Conservation (phyloP, 1,140 invertebrate genomes). For the Camponotus pennsylvanicus region DNA sequence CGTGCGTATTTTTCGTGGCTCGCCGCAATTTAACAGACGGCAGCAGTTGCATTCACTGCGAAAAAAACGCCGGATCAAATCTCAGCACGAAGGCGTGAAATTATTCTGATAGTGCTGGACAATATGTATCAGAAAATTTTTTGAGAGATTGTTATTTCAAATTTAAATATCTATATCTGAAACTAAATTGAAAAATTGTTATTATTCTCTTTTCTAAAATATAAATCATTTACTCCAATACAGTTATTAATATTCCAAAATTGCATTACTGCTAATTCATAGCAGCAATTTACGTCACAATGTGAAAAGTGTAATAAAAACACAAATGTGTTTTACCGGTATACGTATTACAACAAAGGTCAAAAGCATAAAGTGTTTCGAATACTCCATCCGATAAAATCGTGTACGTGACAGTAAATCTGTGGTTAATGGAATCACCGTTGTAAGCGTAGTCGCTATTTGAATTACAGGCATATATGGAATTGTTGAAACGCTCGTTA, state of each 20-base stretch:
- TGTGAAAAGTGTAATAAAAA: conserved; percentile 37
- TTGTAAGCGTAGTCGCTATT: conserved; percentile 63
- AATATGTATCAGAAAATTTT: conserved; percentile 8
- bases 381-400: conserved; percentile 43
- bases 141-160: not conserved
- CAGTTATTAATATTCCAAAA: conserved; percentile 18
- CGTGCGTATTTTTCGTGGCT: conserved; percentile 73
- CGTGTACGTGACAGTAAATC: conserved; percentile 70
- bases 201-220: conserved; percentile 9
- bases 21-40: conserved; percentile 69
- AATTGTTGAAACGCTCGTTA: conserved; percentile 68
- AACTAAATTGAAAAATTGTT: not conserved
- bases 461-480: conserved; percentile 64
- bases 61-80: conserved; percentile 58
- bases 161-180: not conserved
- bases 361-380: conserved; percentile 54
- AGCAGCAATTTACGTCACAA: not conserved
- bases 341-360: conserved; percentile 25
- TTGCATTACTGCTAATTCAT: conserved; percentile 15
- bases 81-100: conserved; percentile 42
- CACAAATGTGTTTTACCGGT: not conserved
- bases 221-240: not conserved
- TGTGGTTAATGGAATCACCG: conserved; percentile 67
- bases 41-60: conserved; percentile 49
- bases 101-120: conserved; percentile 15